phyloP scores from a whole-genome alignment of 2,113 vertebrate species.

The Lipophrys pholis region DNA sequence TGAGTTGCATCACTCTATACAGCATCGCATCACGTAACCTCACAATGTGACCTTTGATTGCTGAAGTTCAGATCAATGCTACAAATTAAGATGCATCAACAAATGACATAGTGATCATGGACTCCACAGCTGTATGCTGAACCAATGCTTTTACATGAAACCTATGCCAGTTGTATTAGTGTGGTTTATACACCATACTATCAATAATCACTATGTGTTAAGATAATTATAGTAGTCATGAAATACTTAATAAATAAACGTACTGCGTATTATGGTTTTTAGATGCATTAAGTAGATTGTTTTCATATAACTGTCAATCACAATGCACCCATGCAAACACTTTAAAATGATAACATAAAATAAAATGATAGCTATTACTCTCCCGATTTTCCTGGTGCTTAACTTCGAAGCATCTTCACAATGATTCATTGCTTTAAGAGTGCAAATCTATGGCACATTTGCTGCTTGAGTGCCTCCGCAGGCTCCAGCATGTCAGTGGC shows the following conservation, averaged over 20 bases:
- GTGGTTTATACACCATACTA: background rate
- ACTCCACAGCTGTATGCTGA: background rate
- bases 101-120: background rate
- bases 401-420: background rate
- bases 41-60: conserved; percentile 32
- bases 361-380: background rate
- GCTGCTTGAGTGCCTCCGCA: conserved; percentile 27
- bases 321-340: background rate
- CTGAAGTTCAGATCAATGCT: conserved; percentile 37
- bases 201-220: background rate
- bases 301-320: too few relatives aligned
- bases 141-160: too few relatives aligned
- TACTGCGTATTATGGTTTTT: too few relatives aligned
- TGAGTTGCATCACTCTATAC: conserved; percentile 37
- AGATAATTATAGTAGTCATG: background rate
- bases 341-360: background rate
- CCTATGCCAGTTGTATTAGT: too few relatives aligned
- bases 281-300: too few relatives aligned
- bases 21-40: conserved; percentile 25
- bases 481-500: conserved; percentile 53
- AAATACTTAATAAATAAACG: background rate
- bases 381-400: background rate
- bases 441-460: conserved; percentile 14
- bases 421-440: conserved; percentile 6
- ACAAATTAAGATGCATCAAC: conserved; percentile 11